Conservation (phyloP, 92 coral and sea anemone genomes). For the Phenganax subtilis region DNA sequence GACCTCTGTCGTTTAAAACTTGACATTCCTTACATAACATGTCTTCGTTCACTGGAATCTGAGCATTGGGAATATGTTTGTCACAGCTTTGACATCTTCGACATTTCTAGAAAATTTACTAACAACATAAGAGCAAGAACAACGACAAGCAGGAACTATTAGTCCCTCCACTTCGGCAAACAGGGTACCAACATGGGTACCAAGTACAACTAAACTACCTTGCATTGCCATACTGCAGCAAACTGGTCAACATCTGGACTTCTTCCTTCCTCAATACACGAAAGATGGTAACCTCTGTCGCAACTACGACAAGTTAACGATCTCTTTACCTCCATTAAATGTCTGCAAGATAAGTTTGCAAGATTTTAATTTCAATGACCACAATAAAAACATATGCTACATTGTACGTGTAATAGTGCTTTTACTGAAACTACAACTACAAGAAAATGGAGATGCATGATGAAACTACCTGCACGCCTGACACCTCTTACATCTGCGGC, state of each 20-base stretch:
- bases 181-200: neutral
- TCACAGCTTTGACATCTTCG: constrained; percentile 81
- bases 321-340: constrained; percentile 52
- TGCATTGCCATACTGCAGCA: constrained; percentile 69
- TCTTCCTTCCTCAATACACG: constrained; percentile 62
- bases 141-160: neutral
- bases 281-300: constrained; percentile 77
- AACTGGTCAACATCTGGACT: constrained; percentile 32
- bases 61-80: constrained; percentile 42
- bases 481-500: constrained; percentile 83
- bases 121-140: neutral
- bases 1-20: constrained; percentile 59
- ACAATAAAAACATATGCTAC: neutral
- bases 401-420: neutral
- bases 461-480: constrained; percentile 74
- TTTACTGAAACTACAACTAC: neutral
- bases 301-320: constrained; percentile 72
- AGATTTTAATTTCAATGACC: neutral
- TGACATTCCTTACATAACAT: constrained; percentile 74
- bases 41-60: constrained; percentile 67
- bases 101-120: constrained; percentile 52
- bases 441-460: neutral
- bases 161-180: too few species aligned
- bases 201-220: constrained; percentile 45
- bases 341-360: constrained; percentile 47